Percentiles rank a stretch among this genome's conserved stretches.
phyloP scores from a whole-genome alignment of 2,888 invertebrate species.

The Lycophotia porphyrea region DNA sequence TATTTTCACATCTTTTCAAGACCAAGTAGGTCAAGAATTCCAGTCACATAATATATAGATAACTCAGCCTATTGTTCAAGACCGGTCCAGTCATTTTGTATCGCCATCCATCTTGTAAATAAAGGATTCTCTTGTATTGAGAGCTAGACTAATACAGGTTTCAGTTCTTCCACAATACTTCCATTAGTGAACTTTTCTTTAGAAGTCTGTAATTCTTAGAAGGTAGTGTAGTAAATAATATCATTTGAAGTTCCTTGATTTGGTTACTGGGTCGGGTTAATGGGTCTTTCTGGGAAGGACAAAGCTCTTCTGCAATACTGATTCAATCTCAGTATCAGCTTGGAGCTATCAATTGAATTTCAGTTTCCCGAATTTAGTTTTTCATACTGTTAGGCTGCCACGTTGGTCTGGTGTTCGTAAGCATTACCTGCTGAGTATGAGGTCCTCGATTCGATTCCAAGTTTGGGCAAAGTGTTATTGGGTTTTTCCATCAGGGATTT shows the following conservation, averaged over 20 bases:
- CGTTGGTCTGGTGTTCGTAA: not conserved
- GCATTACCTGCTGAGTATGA: not conserved
- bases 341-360: not conserved
- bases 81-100: slow-evolving; percentile 28
- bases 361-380: no score
- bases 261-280: not conserved
- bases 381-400: not conserved
- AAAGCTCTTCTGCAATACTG: not conserved
- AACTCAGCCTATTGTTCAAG: slow-evolving; percentile 18
- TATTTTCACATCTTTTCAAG: slow-evolving; percentile 10
- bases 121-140: slow-evolving; percentile 42
- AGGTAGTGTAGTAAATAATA: slow-evolving; percentile 5
- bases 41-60: slow-evolving; percentile 3
- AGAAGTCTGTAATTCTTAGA: slow-evolving; percentile 5
- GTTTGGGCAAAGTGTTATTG: not conserved
- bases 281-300: not conserved
- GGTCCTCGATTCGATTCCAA: not conserved
- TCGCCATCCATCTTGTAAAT: slow-evolving; percentile 60
- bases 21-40: slow-evolving; percentile 1
- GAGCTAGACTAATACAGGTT: slow-evolving; percentile 40
- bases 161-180: slow-evolving; percentile 22
- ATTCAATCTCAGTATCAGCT: not conserved
- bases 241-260: slow-evolving; percentile 1
- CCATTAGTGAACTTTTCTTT: slow-evolving; percentile 36
- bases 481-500: not conserved